Evolutionary conservation across 2,888 invertebrate genomes (phyloP).

Genomic region (Thymelicus sylvestris): DNA sequence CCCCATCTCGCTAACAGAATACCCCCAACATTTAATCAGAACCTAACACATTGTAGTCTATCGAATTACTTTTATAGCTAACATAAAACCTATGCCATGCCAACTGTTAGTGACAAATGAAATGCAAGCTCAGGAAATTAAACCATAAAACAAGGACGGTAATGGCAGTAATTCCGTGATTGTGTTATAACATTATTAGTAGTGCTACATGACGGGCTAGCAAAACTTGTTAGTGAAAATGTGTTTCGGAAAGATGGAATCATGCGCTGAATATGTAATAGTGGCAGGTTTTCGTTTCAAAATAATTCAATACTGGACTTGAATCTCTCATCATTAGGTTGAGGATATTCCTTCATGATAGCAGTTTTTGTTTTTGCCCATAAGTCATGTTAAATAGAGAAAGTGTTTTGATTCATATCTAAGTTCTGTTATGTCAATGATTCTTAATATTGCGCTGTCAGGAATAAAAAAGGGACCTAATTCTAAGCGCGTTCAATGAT

Average conservation of each 20-base stretch:
- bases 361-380: too few species aligned
- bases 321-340: too few species aligned
- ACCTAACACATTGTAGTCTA: conserved; percentile 59
- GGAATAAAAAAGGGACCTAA: too few species aligned
- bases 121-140: conserved; percentile 78
- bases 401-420: too few species aligned
- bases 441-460: too few species aligned
- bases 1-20: conserved; percentile 10
- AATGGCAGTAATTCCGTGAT: conserved; percentile 58
- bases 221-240: conserved; percentile 15
- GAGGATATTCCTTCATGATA: too few species aligned
- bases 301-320: too few species aligned
- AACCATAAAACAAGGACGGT: conserved; percentile 69
- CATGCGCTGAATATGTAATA: conserved; percentile 10
- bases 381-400: too few species aligned
- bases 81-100: conserved; percentile 62
- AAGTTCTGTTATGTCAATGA: too few species aligned
- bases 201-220: conserved; percentile 22
- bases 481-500: too few species aligned
- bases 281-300: too few species aligned
- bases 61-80: conserved; percentile 62
- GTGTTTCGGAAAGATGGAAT: not conserved
- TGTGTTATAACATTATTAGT: conserved; percentile 32
- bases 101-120: conserved; percentile 58
- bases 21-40: conserved; percentile 56